These are phyloP conservation scores for Ctenicera cuprea DNA, from an alignment of 2,888 invertebrate species.

Conservation along the genomic window DNA sequence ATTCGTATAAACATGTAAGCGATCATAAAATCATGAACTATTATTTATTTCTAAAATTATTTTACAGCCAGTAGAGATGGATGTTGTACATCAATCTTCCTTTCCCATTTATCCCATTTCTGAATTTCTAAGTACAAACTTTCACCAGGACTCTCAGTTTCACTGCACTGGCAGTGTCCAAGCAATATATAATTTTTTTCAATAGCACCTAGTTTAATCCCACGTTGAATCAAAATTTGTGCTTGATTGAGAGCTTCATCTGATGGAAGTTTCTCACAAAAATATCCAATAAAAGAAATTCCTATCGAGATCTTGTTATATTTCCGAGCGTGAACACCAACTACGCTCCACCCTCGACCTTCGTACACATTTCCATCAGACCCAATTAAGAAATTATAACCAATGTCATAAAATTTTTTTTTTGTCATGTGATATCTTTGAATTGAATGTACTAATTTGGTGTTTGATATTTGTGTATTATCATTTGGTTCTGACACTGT, in stretches of 20 bases:
- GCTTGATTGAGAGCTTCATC: constrained; percentile 71
- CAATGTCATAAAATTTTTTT: constrained; percentile 66
- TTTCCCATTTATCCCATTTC: constrained; percentile 74
- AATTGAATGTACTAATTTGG: constrained; percentile 65
- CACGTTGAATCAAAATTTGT: constrained; percentile 71
- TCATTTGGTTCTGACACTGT: constrained; percentile 71
- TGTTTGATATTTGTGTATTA: constrained; percentile 61
- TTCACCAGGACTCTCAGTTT: constrained; percentile 75
- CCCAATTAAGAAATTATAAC: constrained; percentile 74
- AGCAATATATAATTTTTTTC: constrained; percentile 72
- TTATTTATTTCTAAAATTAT: too few relatives aligned
- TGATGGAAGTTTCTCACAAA: constrained; percentile 73
- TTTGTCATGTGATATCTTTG: constrained; percentile 76
- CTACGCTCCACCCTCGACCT: constrained; percentile 77
- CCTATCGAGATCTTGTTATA: constrained; percentile 77
- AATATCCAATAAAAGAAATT: constrained; percentile 77
- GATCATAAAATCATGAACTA: too few relatives aligned
- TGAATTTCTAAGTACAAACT: constrained; percentile 74
- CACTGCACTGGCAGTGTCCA: constrained; percentile 74
- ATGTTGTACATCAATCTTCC: not conserved
- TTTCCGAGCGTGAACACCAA: constrained; percentile 76
- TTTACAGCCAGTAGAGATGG: not conserved
- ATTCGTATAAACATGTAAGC: too few relatives aligned
- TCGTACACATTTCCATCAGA: constrained; percentile 79
- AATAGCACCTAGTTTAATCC: constrained; percentile 72